A percentile compares a stretch with the other conserved stretches of the same genome.
Evolutionary conservation across 1,140 invertebrate species (phyloP).

Genomic region (Drosophila tropicalis): DNA sequence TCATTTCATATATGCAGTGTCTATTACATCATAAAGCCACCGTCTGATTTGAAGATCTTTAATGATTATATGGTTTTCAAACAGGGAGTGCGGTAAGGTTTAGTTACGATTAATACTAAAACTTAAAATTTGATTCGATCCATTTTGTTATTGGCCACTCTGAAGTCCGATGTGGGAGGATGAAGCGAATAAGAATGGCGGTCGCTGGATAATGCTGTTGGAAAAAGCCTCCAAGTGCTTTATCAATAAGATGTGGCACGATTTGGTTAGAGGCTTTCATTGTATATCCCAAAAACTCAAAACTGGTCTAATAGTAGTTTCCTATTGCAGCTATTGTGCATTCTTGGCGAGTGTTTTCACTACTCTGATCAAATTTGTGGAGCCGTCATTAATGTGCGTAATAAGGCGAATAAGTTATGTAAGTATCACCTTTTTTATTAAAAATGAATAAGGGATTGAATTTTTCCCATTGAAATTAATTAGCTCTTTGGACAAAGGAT

Average conservation of each 20-base stretch:
- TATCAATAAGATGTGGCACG: slow-evolving; percentile 97
- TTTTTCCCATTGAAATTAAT: no score
- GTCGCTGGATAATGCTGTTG: slow-evolving; percentile 96
- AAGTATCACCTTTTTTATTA: slow-evolving; percentile 33
- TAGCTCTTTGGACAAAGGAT: slow-evolving; percentile 94
- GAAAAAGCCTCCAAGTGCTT: slow-evolving; percentile 93
- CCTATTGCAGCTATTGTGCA: slow-evolving; percentile 88
- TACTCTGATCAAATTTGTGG: slow-evolving; percentile 96
- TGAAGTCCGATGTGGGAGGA: slow-evolving; percentile 99
- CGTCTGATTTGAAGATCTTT: slow-evolving; percentile 94
- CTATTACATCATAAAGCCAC: slow-evolving; percentile 97
- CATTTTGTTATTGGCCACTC: neutral
- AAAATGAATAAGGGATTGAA: no score
- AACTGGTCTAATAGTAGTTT: neutral
- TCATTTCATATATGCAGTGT: slow-evolving; percentile 86
- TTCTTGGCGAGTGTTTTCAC: slow-evolving; percentile 99
- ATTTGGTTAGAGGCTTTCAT: slow-evolving; percentile 89
- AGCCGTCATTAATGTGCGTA: slow-evolving; percentile 96
- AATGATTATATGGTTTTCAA: slow-evolving; percentile 99
- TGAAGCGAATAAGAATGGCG: slow-evolving; percentile 92
- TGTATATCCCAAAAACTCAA: neutral
- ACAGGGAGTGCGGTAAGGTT: slow-evolving; percentile 90
- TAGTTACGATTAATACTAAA: neutral
- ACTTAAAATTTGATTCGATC: neutral
- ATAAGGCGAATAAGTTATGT: slow-evolving; percentile 95